phyloP scores from a whole-genome alignment of 2,113 vertebrate genomes.

The Rhinichthys klamathensis region DNA sequence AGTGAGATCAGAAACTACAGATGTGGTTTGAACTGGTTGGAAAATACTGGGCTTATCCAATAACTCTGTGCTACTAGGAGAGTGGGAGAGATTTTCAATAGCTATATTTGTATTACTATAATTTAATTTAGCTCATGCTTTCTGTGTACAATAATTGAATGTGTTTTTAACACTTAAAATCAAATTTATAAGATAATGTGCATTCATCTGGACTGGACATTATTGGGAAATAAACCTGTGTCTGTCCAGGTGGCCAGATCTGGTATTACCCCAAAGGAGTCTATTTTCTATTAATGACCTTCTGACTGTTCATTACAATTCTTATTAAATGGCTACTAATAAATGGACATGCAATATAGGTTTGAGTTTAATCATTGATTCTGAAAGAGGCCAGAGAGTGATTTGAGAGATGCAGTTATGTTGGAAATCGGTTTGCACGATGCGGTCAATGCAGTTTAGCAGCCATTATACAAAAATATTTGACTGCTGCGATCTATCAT shows the following conservation, averaged over 20 bases:
- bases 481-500: background rate
- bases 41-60: background rate
- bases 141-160: background rate
- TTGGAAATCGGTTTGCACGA: background rate
- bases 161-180: background rate
- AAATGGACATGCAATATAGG: background rate
- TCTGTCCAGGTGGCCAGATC: background rate
- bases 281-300: background rate
- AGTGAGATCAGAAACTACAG: background rate
- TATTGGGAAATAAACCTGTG: background rate
- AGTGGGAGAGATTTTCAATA: background rate
- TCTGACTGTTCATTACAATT: background rate
- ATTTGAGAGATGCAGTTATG: background rate
- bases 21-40: background rate
- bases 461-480: background rate
- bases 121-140: background rate
- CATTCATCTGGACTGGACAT: background rate
- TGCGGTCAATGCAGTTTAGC: background rate
- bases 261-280: background rate
- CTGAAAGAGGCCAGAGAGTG: background rate
- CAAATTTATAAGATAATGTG: background rate
- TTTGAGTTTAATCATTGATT: background rate
- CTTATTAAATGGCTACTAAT: background rate
- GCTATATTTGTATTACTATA: background rate
- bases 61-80: background rate